Base-by-base conservation (phyloP, 2,888 invertebrate species). In the Coelinius sp. region DNA sequence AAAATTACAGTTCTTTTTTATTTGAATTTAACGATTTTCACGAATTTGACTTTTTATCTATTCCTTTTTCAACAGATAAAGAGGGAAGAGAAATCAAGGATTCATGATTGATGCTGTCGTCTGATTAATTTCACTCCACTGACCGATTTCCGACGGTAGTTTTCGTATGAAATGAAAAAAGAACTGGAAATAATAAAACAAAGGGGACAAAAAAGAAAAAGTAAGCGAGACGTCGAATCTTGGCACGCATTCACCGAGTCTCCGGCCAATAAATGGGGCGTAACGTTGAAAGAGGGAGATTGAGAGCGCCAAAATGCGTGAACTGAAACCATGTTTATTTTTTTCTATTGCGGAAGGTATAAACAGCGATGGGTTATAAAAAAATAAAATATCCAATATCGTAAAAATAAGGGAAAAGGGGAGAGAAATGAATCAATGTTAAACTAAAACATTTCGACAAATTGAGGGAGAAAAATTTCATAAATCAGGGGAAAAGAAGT, bases 241-340 rank as follows among this genome's bases (percentile, higher is more conserved):
- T 84, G 83, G 82, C 81, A 79, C 74, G 74, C 69, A 76, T 82
- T 82, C 80, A 80, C 77, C 74, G 70, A 76, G 75, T 75, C 75
- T 75, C 76, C 66, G 68, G 65, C 76, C 77, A 78, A 79, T 77
- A 80, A 81, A 80, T 77, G 79, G 77, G 71, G 68, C 78, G 77
- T 68, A 78, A 78, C 76, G 76, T 76, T 69, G 41, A 22, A n/a
- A 35, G 62, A 31, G 62, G 38, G 41, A 63, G 62, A 63, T 68
- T 68, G 59, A 46, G 56, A 68, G 68, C 68, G 53, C 41, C 53
- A 25, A 67, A 67, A 38, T 35, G 56, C 67, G 41, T 27, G 31
- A 35, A 63, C 52, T 49, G 25, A 70, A 41, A 35, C 25, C 41
- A 14, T 59, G 24, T 27, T 44, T 20, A 44, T 56, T 17, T 27